These are phyloP conservation scores for Nyctereutes procyonoides DNA, from an alignment of 2,113 vertebrate genomes.

Conservation along the genomic window DNA sequence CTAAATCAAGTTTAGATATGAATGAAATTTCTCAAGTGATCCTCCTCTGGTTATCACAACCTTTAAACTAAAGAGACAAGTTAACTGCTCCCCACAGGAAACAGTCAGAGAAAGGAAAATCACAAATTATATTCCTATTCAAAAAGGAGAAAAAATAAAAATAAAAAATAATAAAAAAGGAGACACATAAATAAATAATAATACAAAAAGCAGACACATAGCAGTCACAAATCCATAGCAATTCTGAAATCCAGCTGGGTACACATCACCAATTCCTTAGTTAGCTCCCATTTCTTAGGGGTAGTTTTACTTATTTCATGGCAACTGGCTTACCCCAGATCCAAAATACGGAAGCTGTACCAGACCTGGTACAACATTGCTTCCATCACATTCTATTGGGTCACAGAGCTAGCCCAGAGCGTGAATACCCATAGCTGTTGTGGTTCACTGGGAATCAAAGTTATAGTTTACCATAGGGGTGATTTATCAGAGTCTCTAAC, in stretches of 20 bases:
- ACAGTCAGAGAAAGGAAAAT: not conserved
- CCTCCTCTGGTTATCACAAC: not conserved
- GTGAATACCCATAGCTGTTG: not conserved
- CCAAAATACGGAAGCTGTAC: not conserved
- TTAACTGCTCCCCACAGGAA: not conserved
- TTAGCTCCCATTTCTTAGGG: not conserved
- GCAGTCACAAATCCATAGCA: not conserved
- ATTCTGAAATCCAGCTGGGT: conserved; percentile 28
- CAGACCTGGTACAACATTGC: not conserved
- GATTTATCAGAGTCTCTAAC: not conserved
- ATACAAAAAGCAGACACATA: not conserved
- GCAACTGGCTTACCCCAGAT: not conserved
- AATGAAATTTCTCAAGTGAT: not conserved
- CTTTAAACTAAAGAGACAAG: conserved; percentile 25
- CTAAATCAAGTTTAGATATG: not conserved
- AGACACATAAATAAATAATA: no score
- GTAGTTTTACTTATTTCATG: not conserved
- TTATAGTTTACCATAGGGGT: not conserved
- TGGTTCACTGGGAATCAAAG: not conserved
- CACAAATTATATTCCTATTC: not conserved
- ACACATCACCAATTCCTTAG: not conserved
- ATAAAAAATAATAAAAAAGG: no score
- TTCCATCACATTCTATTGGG: not conserved
- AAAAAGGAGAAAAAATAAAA: conserved; percentile 8
- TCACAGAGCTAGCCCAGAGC: not conserved